Conservation (phyloP, 2,888 invertebrate genomes). For the Tricholauxania praeusta region DNA sequence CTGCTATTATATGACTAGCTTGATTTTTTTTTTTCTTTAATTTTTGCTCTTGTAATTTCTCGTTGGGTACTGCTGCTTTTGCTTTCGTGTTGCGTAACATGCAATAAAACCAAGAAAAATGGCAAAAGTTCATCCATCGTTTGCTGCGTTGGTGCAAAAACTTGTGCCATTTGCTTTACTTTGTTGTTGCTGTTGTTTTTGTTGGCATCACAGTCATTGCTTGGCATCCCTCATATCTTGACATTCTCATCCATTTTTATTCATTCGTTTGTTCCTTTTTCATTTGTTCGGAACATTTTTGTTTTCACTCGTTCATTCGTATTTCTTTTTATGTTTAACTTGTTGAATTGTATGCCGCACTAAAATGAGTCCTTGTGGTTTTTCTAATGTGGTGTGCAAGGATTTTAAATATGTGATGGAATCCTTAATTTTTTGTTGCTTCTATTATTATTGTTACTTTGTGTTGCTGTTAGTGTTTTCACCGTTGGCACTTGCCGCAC, state of each 20-base stretch:
- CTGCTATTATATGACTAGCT: no score
- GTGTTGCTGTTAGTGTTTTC: no score
- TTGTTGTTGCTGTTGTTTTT: not conserved
- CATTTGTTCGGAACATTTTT: not conserved
- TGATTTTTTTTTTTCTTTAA: no score
- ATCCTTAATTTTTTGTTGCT: not conserved
- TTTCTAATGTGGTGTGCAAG: constrained; percentile 31
- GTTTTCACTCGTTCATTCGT: constrained; percentile 24
- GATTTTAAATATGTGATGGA: constrained; percentile 22
- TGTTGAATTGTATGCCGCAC: constrained; percentile 46
- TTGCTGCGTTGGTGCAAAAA: constrained; percentile 18
- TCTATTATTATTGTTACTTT: no score
- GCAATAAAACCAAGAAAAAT: constrained; percentile 40
- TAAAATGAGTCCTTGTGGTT: constrained; percentile 40
- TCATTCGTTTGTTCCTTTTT: constrained; percentile 2
- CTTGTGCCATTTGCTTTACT: constrained; percentile 22
- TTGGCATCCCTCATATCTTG: not conserved
- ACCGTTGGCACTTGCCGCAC: no score
- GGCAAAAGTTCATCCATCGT: constrained; percentile 35
- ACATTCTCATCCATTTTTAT: not conserved
- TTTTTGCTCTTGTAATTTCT: no score
- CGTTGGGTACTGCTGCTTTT: not conserved
- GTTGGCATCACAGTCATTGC: constrained; percentile 16
- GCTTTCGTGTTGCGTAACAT: constrained; percentile 37
- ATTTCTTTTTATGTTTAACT: constrained; percentile 45